Percentiles rank a stretch among this genome's conserved stretches.
Conservation (phyloP, 2,888 invertebrate species). For the Calameuta idolon region DNA sequence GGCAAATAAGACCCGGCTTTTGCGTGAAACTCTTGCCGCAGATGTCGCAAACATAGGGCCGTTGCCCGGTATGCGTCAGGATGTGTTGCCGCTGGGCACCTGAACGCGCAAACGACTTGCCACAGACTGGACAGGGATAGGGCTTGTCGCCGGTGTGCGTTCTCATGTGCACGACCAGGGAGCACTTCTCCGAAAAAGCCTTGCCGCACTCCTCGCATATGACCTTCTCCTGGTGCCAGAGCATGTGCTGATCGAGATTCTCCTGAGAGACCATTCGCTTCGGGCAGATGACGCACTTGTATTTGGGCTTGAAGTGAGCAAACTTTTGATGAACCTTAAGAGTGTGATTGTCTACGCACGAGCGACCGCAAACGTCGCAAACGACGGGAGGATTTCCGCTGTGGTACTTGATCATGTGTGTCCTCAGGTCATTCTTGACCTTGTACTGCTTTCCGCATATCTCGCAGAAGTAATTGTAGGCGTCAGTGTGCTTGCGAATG, state of each 20-base stretch:
- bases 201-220: conserved; percentile 23
- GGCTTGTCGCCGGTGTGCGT: conserved; percentile 22
- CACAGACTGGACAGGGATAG: conserved; percentile 18
- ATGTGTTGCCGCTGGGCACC: conserved; percentile 20
- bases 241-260: conserved; percentile 18
- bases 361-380: conserved; percentile 26
- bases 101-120: conserved; percentile 16
- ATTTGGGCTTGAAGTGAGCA: conserved; percentile 23
- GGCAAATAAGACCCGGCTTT: conserved; percentile 20
- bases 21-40: conserved; percentile 20
- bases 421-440: conserved; percentile 19
- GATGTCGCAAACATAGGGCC: conserved; percentile 19
- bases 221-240: conserved; percentile 20
- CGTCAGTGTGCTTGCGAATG: not conserved
- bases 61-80: conserved; percentile 21
- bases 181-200: conserved; percentile 19
- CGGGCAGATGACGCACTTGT: conserved; percentile 18
- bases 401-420: conserved; percentile 19
- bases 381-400: conserved; percentile 20
- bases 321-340: conserved; percentile 19
- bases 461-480: conserved; percentile 19
- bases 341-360: conserved; percentile 17
- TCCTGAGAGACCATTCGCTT: conserved; percentile 16
- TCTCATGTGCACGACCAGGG: conserved; percentile 21
- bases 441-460: conserved; percentile 19